Base-by-base conservation (phyloP, 2,113 vertebrate species). In the Pungitius pungitius region DNA sequence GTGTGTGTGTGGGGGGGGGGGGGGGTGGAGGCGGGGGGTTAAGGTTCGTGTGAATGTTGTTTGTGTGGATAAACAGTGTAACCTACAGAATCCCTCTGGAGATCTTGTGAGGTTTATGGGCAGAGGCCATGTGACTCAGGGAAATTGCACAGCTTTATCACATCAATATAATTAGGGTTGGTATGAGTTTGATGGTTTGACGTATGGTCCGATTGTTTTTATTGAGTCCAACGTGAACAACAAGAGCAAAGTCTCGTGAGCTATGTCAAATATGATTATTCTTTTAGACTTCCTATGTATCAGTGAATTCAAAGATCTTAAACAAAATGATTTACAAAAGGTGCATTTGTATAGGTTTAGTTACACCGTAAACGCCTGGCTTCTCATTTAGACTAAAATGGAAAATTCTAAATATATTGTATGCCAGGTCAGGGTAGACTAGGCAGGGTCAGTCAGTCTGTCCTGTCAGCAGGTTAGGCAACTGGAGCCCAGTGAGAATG, bases 81-180 rank as follows among this genome's bases (percentile, higher is more conserved):
- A 69, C 47, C 7, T 45, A 10, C 15, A 58, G 39, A 26, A 26
- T 7, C 14, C 66, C 15, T 60, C 0, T 30, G 11, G 15, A 3
- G 24, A 60, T 58, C 64, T 49, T 56, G 67, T 65, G 22, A 72
- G 58, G 5, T 75, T 77, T 73, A 67, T 64, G 20, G 8, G 35
- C 33, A 68, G 17, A 66, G 49, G 40, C 43, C 52, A 43, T 33
- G 42, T 65, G 62, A 63, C 66, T 37, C 14, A 58, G 8, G 8
- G 11, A 20, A n/a, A 63, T 15, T 49, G 7, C 1, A 2, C 5
- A 57, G 22, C 2, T 1, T 37, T 47, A 63, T 72, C 39, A 42
- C 43, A 60, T 3, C 52, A 57, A 59, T 12, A 73, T 4, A 55
- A 49, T 26, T 8, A 8, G 20, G 12, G 47, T 4, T 15, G 43